A percentile compares a stretch with the other conserved stretches of the same genome.
phyloP scores from a whole-genome alignment of 2,888 invertebrate genomes.

The Lochmaea crataegi region DNA sequence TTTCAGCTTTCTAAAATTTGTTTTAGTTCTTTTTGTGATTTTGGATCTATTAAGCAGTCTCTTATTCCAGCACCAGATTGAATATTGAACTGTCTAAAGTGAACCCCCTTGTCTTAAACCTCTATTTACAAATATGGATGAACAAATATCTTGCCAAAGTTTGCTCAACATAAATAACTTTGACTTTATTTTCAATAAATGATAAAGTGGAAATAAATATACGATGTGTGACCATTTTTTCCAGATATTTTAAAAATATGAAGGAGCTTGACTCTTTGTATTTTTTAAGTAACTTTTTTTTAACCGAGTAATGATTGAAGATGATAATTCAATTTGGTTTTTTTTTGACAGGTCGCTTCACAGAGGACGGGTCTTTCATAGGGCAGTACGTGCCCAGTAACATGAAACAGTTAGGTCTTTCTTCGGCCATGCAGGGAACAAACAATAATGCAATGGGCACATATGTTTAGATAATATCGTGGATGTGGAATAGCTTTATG shows the following conservation, averaged over 20 bases:
- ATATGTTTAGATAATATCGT: constrained; percentile 69
- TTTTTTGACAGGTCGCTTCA: constrained; percentile 81
- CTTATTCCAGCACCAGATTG: too few relatives aligned
- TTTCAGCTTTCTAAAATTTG: too few relatives aligned
- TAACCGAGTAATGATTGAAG: neutral
- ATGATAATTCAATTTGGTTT: neutral
- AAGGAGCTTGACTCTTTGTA: too few relatives aligned
- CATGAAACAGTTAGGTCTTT: constrained; percentile 71
- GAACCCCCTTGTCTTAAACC: too few relatives aligned
- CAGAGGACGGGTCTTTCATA: constrained; percentile 97
- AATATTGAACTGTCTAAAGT: too few relatives aligned
- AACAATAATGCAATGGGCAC: constrained; percentile 72
- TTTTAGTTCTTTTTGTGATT: too few relatives aligned
- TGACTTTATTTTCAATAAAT: neutral
- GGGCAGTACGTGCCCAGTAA: constrained; percentile 94
- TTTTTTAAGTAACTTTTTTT: too few relatives aligned
- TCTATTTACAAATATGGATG: neutral
- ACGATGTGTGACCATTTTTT: too few relatives aligned
- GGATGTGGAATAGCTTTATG: constrained; percentile 48
- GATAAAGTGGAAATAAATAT: neutral
- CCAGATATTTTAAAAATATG: too few relatives aligned
- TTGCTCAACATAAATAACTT: neutral
- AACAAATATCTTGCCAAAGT: neutral
- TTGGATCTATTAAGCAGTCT: too few relatives aligned
- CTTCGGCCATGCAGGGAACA: constrained; percentile 62